phyloP scores from a whole-genome alignment of 2,888 invertebrate species.

The Fissipunctia ypsillon region DNA sequence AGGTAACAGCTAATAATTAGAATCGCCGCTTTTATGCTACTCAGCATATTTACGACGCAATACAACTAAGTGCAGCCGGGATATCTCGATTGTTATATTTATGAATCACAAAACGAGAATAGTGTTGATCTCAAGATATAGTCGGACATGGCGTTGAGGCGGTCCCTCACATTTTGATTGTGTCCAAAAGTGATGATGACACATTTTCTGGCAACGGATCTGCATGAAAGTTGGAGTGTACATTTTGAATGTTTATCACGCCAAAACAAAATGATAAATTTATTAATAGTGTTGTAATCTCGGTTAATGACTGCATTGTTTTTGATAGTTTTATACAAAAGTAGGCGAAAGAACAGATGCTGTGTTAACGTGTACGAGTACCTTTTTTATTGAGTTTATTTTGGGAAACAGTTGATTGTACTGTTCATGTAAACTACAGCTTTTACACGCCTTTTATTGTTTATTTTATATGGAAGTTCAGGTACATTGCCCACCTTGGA shows the following conservation, averaged over 20 bases:
- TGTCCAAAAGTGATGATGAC: slow-evolving; percentile 54
- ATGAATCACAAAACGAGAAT: slow-evolving; percentile 75
- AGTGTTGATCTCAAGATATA: slow-evolving; percentile 72
- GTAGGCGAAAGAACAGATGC: slow-evolving; percentile 52
- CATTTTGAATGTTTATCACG: slow-evolving; percentile 47
- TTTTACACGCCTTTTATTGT: slow-evolving; percentile 22
- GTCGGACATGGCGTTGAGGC: slow-evolving; percentile 66
- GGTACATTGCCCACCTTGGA: slow-evolving; percentile 3
- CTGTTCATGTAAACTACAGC: slow-evolving; percentile 37
- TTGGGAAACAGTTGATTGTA: slow-evolving; percentile 59
- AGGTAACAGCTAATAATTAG: slow-evolving; percentile 46
- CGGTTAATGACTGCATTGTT: slow-evolving; percentile 42
- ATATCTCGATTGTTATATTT: slow-evolving; percentile 64
- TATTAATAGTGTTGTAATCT: slow-evolving; percentile 38
- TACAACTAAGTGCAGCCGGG: slow-evolving; percentile 64
- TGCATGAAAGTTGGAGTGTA: slow-evolving; percentile 33
- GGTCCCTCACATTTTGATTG: slow-evolving; percentile 48
- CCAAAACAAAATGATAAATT: slow-evolving; percentile 46
- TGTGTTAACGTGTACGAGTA: slow-evolving; percentile 31
- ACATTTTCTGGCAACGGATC: slow-evolving; percentile 58
- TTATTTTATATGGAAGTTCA: slow-evolving; percentile 26
- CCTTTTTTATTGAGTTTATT: slow-evolving; percentile 56
- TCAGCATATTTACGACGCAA: slow-evolving; percentile 65
- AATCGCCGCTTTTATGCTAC: slow-evolving; percentile 21
- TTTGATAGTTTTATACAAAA: slow-evolving; percentile 38